A percentile compares a stretch with the other conserved stretches of the same genome.
These are phyloP conservation scores for Camelus dromedarius DNA, from an alignment of 2,113 vertebrate genomes.

Conservation along the genomic window DNA sequence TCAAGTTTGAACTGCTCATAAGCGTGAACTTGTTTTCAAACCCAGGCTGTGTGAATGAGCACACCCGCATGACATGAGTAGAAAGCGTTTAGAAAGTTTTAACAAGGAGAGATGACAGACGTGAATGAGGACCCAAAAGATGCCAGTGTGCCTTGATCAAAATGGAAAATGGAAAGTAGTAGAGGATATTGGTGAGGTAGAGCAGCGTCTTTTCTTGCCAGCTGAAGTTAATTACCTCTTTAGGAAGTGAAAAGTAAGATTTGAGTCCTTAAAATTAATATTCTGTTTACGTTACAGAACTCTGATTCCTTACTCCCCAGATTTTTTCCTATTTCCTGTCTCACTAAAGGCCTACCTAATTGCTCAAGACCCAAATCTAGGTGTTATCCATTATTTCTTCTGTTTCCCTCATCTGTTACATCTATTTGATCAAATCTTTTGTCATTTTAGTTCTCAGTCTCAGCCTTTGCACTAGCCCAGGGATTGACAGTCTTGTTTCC, in stretches of 20 bases:
- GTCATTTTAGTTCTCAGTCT: neutral
- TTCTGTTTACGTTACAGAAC: neutral
- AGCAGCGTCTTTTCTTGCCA: neutral
- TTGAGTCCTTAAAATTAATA: neutral
- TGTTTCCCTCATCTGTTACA: neutral
- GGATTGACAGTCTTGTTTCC: neutral
- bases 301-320: neutral
- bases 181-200: neutral
- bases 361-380: neutral
- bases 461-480: neutral
- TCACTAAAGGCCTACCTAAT: neutral
- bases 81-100: constrained; percentile 14
- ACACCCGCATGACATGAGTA: neutral
- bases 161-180: neutral
- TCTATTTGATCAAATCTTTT: neutral
- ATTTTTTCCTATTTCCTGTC: neutral
- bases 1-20: neutral
- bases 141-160: neutral
- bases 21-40: neutral
- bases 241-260: neutral
- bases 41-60: neutral
- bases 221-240: constrained; percentile 2
- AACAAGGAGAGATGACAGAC: neutral
- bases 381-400: neutral
- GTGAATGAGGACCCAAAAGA: neutral